phyloP scores from a whole-genome alignment of 2,113 vertebrate genomes.

The Gulo gulo region DNA sequence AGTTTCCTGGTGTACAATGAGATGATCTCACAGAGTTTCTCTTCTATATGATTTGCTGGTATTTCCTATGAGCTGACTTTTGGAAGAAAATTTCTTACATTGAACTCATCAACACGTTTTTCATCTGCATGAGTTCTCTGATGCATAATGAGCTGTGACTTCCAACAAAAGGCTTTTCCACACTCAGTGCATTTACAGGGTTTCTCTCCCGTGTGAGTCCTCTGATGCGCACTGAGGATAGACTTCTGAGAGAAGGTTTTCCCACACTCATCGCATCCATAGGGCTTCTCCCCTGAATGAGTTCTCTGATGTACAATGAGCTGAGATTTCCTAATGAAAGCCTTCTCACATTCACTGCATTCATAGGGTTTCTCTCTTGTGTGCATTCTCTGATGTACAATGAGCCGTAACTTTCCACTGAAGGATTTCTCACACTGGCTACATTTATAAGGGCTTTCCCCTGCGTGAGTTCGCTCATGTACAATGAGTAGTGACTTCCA shows the following conservation, averaged over 20 bases:
- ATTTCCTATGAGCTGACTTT: not conserved
- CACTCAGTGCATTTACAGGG: constrained; percentile 69
- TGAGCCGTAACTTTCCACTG: constrained; percentile 56
- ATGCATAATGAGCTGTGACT: constrained; percentile 73
- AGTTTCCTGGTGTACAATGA: not conserved
- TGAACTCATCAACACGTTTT: not conserved
- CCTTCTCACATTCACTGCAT: constrained; percentile 62
- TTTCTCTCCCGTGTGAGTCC: constrained; percentile 70
- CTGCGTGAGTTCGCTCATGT: constrained; percentile 58
- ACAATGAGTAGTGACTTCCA: constrained; percentile 54
- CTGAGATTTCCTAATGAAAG: constrained; percentile 67
- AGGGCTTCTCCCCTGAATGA: constrained; percentile 62
- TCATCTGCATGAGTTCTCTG: constrained; percentile 63
- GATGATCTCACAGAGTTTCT: not conserved
- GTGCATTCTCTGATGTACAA: constrained; percentile 68
- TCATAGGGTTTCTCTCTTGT: constrained; percentile 57
- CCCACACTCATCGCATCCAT: constrained; percentile 53
- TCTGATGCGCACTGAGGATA: constrained; percentile 59
- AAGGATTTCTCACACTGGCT: constrained; percentile 66
- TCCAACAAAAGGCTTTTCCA: constrained; percentile 67
- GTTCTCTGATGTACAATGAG: constrained; percentile 65
- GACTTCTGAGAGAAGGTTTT: constrained; percentile 67
- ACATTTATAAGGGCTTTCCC: constrained; percentile 51
- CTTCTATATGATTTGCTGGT: not conserved
- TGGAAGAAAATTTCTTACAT: not conserved